Evolutionary conservation across 1,140 invertebrate species (phyloP), one percentile per base, ranked within the genome.

Genomic region (Atta texana): DNA sequence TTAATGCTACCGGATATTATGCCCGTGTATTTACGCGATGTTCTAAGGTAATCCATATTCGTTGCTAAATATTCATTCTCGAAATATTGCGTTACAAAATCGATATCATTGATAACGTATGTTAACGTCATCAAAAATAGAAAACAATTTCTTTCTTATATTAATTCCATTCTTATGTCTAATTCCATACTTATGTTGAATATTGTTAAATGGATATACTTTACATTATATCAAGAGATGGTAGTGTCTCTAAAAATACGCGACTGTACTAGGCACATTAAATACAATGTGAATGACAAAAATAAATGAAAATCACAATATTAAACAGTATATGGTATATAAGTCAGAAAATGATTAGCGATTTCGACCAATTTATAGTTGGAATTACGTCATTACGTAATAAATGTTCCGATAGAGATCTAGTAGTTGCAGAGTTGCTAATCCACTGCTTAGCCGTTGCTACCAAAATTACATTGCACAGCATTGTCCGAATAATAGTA

Each of bases 1-100:
- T 44, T 84, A 84, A 84, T 84, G 69, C 59, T 55, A 14, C 53
- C 39, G 69, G 55, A 84, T 49, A 84, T 82, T 75, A 61, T 39
- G 55, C 39, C 16, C 31, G 14, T 75, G 75, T 84, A 84, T 84
- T 84, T 84, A 74, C 5, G 14, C n/a, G 16, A n/a, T 49, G 44
- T 61, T 4, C 28, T 39, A 28, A 75, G 55, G 18, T 75, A 18
- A 61, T 49, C 39, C 34, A 74, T 55, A 49, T 74, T 82, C 14
- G 18, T 61, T 34, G 31, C 18, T 51, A 57, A 59, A n/a, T 34
- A 84, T 39, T 72, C 34, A 84, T 39, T 72, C 34, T 31, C 28
- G 28, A 8, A 21, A 31, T 61, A 49, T 51, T 12, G 18, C 4
- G 0, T 10, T n/a, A 10, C 12, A 31, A 2, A 59, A 44, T 8